Conservation (phyloP, 2,797 vertebrate species). For the Coendou prehensilis region DNA sequence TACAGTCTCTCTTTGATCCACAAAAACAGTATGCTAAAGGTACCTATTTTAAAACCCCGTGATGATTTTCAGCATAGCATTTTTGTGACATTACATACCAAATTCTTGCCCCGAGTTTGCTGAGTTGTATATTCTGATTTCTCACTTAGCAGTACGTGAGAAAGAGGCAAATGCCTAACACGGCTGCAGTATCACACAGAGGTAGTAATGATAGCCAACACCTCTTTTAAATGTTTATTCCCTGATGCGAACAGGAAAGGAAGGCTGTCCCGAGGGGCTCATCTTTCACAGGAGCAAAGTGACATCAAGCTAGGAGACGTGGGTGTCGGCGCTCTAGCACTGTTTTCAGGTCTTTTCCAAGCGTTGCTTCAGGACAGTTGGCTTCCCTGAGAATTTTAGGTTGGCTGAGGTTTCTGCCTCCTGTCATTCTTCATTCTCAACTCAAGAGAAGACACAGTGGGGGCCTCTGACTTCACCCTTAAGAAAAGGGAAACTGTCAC, state of each 20-base stretch:
- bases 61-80: neutral
- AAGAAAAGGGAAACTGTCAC: neutral
- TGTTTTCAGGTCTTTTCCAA: neutral
- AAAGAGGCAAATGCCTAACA: conserved; percentile 31
- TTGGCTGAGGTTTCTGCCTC: neutral
- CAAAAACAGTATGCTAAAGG: neutral
- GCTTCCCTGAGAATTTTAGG: neutral
- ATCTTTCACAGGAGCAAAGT: neutral
- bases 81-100: neutral
- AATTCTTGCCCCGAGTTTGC: neutral
- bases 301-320: neutral
- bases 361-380: neutral
- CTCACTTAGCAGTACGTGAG: neutral
- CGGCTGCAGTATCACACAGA: neutral
- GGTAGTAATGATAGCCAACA: neutral
- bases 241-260: neutral
- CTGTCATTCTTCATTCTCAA: neutral
- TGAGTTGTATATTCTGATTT: neutral
- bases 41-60: neutral
- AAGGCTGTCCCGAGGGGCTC: neutral
- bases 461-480: neutral
- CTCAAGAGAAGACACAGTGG: neutral
- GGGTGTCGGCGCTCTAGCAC: neutral
- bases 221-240: neutral
- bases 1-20: neutral